Evolutionary conservation across 2,113 vertebrate species (phyloP), one percentile per base, ranked within the genome.

Genomic region (Hippolais icterina): DNA sequence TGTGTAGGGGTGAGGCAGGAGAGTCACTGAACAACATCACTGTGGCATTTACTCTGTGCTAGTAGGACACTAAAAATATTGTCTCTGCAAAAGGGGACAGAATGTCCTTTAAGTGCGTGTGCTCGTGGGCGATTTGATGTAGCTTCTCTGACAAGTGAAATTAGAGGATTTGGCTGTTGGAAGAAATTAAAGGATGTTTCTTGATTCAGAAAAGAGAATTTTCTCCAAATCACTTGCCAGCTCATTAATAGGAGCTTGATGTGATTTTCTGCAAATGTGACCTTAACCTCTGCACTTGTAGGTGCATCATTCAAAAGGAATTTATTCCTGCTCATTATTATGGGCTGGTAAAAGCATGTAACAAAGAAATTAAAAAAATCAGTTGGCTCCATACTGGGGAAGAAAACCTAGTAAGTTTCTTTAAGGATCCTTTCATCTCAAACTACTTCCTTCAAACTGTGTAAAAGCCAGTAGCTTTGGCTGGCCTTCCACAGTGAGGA

Each of bases 1-100:
- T 77, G 57, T 90, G 83, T 70, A 94, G 72, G 89, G 93, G 91
- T 10, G 50, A 97, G 90, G 90, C 90, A 96, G 77, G 59, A 90
- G 78, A 92, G 77, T 94, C 96, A 89, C 35, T 24, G 86, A 93
- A 75, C 90, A 96, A 77, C 94, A 94, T 94, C 92, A 93, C 65
- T 1, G 17, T 91, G 92, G 96, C 96, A 95, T 96, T 94, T 94
- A 92, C 94, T 94, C 92, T 83, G 54, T 94, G 85, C 95, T 95
- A 87, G 94, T 75, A 96, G 93, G 72, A 93, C 93, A 94, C 94
- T 95, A 97, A 97, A 96, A 97, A 97, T 96, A 97, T 49, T 96
- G 90, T 88, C 71, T 96, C 80, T 94, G 90, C 49, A 94, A 96
- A 92, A 92, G 87, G 94, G 94, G 96, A 97, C 96, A 96, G 96